A percentile compares a stretch with the other conserved stretches of the same genome.
Conservation (phyloP, 2,797 vertebrate genomes). For the Falco naumanni region DNA sequence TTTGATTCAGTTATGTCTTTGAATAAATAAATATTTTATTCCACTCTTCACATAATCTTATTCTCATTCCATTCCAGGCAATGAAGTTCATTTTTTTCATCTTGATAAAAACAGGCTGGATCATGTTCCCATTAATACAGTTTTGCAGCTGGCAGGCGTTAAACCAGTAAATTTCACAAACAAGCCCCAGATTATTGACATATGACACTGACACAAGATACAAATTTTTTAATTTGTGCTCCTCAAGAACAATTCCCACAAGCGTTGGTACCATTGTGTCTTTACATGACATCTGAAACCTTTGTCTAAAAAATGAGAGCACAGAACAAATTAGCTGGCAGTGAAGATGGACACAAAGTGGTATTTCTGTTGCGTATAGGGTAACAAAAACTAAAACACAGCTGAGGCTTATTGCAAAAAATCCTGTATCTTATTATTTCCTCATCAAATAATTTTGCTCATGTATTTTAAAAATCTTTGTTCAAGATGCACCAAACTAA, state of each 20-base stretch:
- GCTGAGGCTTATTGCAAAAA: neutral
- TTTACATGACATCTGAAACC: neutral
- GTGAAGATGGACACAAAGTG: neutral
- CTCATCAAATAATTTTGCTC: neutral
- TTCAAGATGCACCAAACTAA: neutral
- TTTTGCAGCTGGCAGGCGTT: slow-evolving; percentile 89
- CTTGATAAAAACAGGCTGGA: slow-evolving; percentile 90
- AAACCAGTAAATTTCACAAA: slow-evolving; percentile 83
- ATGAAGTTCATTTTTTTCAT: slow-evolving; percentile 87
- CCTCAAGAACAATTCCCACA: neutral
- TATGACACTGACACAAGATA: slow-evolving; percentile 69
- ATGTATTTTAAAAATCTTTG: neutral
- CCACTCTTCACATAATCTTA: neutral
- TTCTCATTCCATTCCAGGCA: slow-evolving; percentile 78
- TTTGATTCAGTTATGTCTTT: slow-evolving; percentile 5
- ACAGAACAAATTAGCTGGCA: neutral
- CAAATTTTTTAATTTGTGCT: neutral
- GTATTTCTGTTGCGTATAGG: neutral
- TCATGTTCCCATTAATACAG: slow-evolving; percentile 89
- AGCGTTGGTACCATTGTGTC: neutral
- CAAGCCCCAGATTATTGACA: slow-evolving; percentile 81
- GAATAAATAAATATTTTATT: slow-evolving; percentile 17
- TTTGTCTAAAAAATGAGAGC: neutral
- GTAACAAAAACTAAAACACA: neutral
- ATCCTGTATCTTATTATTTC: neutral